phyloP scores from a whole-genome alignment of 2,113 vertebrate genomes.

The Desmodus rotundus region DNA sequence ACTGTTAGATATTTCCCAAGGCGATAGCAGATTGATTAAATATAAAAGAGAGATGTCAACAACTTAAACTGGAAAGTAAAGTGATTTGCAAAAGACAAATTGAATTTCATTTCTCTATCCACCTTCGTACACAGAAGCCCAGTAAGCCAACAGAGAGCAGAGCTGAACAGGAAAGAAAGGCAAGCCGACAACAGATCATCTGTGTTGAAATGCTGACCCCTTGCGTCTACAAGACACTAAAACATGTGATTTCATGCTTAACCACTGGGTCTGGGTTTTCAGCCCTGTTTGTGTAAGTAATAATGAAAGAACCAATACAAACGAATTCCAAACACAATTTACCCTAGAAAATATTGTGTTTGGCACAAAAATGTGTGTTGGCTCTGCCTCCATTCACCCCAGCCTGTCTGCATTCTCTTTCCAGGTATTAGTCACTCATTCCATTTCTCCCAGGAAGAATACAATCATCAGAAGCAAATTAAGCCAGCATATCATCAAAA shows the following conservation, averaged over 20 bases:
- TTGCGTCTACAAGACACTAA: conserved; percentile 42
- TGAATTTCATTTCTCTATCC: background rate
- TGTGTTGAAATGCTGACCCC: conserved; percentile 68
- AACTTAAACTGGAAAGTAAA: conserved; percentile 25
- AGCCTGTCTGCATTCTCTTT: background rate
- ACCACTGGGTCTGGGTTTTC: background rate
- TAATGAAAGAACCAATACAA: background rate
- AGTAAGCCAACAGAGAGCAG: background rate
- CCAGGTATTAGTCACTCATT: background rate
- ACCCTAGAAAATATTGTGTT: background rate
- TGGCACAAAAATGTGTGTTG: background rate
- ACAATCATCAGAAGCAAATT: background rate
- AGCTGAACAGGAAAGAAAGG: background rate
- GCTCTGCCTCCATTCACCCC: background rate
- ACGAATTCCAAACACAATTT: background rate
- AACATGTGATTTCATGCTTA: background rate
- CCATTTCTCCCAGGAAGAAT: background rate
- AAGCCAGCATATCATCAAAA: background rate
- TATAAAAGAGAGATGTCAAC: background rate
- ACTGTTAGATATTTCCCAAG: background rate
- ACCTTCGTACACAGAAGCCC: background rate
- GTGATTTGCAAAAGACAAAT: background rate
- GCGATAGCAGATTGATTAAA: background rate
- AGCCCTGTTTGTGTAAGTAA: background rate
- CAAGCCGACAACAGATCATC: background rate